Base-by-base conservation (phyloP, 1,140 invertebrate genomes). In the Platyscapa corneri region DNA sequence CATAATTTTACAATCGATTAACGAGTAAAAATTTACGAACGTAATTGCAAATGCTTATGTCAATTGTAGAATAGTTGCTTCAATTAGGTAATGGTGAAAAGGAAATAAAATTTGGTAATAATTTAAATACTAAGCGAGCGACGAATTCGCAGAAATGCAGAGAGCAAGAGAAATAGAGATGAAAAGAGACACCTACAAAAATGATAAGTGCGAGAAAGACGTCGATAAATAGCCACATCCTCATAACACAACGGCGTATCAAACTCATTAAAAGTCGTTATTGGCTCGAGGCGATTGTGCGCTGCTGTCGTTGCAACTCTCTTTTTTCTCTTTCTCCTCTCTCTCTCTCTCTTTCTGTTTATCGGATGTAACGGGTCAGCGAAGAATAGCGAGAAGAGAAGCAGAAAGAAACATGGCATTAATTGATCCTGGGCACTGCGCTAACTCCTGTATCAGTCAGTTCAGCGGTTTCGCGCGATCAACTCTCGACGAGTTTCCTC, bases 181-280 rank as follows among this genome's bases (percentile, higher is more conserved):
- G 7, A 77, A 27, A 39, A 77, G 6, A 56, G 49, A 53, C 42
- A 53, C 14, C 30, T 74, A 42, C 27, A 12, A 5, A 56, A 23
- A 42, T 74, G 70, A 60, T 7, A 53, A 46, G n/a, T 67, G 49
- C 42, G 79, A 76, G 46, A 42, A 74, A 89, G 89, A 88, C 87
- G 86, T 88, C 88, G 88, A 91, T 90, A 90, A 91, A 91, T 91
- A 91, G 90, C 87, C 89, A 91, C 91, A 92, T 92, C 91, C 90
- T 92, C 90, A 90, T 91, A 90, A 91, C 90, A 87, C 88, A 91
- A 91, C 88, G 84, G 90, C 89, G 89, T 91, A 91, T 90, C 88
- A 89, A 90, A 90, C 89, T 91, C 89, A 90, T 91, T 90, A 91
- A 88, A 88, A 85, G 89, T 89, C 87, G 86, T 89, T 90, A 88